Base-by-base conservation (phyloP, 2,888 invertebrate species). In the Cyclophora albipunctata region DNA sequence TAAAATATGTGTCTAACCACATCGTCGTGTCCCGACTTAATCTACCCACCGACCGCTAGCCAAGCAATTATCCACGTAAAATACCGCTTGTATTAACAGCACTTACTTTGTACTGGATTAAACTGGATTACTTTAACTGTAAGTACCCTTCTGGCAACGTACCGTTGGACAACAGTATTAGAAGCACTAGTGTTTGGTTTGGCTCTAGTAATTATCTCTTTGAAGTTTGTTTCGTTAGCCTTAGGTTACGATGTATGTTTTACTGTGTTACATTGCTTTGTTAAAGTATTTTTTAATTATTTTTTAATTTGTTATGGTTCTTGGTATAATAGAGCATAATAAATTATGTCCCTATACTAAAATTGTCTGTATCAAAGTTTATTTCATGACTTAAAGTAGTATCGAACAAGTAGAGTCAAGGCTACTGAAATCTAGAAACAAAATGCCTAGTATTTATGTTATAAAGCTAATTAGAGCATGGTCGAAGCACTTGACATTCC, bases 11-110 rank as follows among this genome's bases (percentile, higher is more conserved):
- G 65, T 73, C 69, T 64, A 59, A 68, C 57, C 62, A 52, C 64
- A 59, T 67, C 67, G 70, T 69, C 70, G 72, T 64, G 59, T 59
- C 66, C 56, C 60, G 58, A 59, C 66, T 69, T 80, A 80, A 81
- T 80, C 78, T 69, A 63, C 68, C 67, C 59, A 63, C 66, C 64
- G 67, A 65, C 66, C 69, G 70, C 76, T 73, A 71, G 75, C 79
- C 77, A 75, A 77, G 78, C 83, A 86, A 85, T 86, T 85, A 86
- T 84, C 84, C 81, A 75, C 73, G 77, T 81, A 77, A 85, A 85
- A 84, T 85, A 82, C 79, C 80, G 80, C 67, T 71, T 66, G 79
- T 77, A 81, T 83, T 84, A 81, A 78, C 62, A 77, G 74, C 78
- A 80, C 79, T 84, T 82, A 84, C 81, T 81, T 79, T 71, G 80